These are phyloP conservation scores for Arctopsyche grandis DNA, from an alignment of 1,140 invertebrate genomes.

Conservation along the genomic window DNA sequence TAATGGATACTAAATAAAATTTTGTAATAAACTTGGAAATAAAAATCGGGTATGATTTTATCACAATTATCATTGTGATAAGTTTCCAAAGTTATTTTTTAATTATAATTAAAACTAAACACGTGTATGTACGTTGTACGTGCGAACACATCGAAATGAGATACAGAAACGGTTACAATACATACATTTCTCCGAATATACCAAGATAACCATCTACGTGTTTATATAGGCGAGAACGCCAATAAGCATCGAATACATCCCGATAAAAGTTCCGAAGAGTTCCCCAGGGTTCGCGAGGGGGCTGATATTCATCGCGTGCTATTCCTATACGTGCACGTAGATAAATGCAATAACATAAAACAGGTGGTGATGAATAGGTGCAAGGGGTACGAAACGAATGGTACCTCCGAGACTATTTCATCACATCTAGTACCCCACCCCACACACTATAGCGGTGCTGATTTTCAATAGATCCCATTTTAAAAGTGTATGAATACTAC, in stretches of 20 bases:
- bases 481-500: too few relatives aligned
- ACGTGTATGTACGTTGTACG: too few relatives aligned
- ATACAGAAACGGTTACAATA: background rate
- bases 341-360: slow-evolving; percentile 25
- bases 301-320: slow-evolving; percentile 16
- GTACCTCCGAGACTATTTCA: slow-evolving; percentile 17
- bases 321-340: background rate
- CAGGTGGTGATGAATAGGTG: slow-evolving; percentile 17
- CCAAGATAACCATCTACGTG: background rate
- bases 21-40: too few relatives aligned
- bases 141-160: background rate
- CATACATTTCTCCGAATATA: background rate
- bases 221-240: background rate
- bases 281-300: background rate
- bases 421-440: background rate
- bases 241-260: slow-evolving; percentile 17
- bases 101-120: too few relatives aligned
- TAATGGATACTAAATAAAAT: too few relatives aligned
- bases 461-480: background rate
- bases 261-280: slow-evolving; percentile 22
- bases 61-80: too few relatives aligned
- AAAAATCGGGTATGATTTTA: too few relatives aligned
- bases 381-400: slow-evolving; percentile 12
- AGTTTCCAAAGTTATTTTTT: too few relatives aligned
- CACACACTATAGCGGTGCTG: background rate